Evolutionary conservation across 2,888 invertebrate genomes (phyloP).

Genomic region (Bellardia bayeri): DNA sequence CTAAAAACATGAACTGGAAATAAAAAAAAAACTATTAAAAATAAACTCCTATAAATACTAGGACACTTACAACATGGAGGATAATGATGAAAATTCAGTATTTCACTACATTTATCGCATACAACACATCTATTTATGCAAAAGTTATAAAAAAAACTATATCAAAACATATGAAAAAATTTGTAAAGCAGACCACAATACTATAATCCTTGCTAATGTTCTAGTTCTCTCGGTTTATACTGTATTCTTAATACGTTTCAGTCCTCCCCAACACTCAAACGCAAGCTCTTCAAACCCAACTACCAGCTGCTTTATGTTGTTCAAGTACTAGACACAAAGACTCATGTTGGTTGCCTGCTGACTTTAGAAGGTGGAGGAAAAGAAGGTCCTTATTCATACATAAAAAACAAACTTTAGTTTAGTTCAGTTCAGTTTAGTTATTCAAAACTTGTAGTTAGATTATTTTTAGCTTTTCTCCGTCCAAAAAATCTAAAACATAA

Average conservation of each 20-base stretch:
- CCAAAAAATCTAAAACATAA: conserved; percentile 11
- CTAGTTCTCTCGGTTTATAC: conserved; percentile 21
- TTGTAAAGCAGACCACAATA: conserved; percentile 60
- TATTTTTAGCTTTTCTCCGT: conserved; percentile 59
- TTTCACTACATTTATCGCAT: conserved; percentile 61
- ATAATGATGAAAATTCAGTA: conserved; percentile 39
- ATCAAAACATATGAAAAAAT: conserved; percentile 12
- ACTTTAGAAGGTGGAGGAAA: neutral
- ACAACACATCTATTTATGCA: conserved; percentile 46
- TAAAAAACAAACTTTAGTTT: conserved; percentile 25
- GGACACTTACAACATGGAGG: neutral
- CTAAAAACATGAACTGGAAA: conserved; percentile 20
- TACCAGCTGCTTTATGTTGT: conserved; percentile 26
- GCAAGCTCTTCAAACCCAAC: neutral
- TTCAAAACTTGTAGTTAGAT: conserved; percentile 70
- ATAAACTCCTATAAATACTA: neutral
- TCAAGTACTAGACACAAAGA: conserved; percentile 27
- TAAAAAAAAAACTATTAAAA: too few species aligned
- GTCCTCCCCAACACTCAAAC: neutral
- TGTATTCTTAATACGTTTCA: conserved; percentile 18
- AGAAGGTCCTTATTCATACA: neutral
- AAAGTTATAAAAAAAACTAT: conserved; percentile 1
- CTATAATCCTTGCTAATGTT: conserved; percentile 71
- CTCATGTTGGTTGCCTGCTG: neutral
- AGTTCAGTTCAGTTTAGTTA: conserved; percentile 59